Evolutionary conservation across 2,113 vertebrate genomes (phyloP).

Genomic region (Haemorhous mexicanus): DNA sequence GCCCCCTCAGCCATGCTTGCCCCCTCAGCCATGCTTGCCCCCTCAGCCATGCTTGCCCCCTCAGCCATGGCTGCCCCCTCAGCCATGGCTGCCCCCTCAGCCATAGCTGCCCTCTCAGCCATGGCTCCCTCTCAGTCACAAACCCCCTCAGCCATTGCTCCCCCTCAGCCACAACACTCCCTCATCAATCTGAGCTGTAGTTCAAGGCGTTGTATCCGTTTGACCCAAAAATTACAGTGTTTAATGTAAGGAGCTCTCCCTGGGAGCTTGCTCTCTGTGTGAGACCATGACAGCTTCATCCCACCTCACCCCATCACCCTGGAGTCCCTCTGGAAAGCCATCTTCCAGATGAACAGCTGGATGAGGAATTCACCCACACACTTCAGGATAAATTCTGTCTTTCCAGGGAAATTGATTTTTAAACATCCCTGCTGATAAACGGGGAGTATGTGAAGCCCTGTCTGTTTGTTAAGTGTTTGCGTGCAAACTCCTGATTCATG

Average conservation of each 20-base stretch:
- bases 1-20: too few species aligned
- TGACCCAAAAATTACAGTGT: accelerated
- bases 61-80: not conserved
- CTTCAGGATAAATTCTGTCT: not conserved
- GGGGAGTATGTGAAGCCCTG: not conserved
- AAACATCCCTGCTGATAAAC: not conserved
- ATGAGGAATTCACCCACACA: not conserved
- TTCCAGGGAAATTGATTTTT: not conserved
- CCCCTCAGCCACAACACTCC: not conserved
- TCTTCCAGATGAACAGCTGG: not conserved
- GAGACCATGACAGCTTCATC: not conserved
- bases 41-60: not conserved
- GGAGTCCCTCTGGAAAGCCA: accelerated
- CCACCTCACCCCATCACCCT: too few species aligned
- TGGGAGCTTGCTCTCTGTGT: not conserved
- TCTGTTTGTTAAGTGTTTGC: not conserved
- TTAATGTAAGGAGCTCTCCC: not conserved
- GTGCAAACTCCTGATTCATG: not conserved
- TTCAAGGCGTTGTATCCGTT: accelerated
- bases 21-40: too few species aligned
- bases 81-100: not conserved
- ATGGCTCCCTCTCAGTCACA: not conserved
- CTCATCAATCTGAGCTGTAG: accelerated
- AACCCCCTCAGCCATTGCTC: too few species aligned
- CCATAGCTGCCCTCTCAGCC: not conserved